phyloP scores from a whole-genome alignment of 1,140 invertebrate species.

The Monomorium pharaonis region DNA sequence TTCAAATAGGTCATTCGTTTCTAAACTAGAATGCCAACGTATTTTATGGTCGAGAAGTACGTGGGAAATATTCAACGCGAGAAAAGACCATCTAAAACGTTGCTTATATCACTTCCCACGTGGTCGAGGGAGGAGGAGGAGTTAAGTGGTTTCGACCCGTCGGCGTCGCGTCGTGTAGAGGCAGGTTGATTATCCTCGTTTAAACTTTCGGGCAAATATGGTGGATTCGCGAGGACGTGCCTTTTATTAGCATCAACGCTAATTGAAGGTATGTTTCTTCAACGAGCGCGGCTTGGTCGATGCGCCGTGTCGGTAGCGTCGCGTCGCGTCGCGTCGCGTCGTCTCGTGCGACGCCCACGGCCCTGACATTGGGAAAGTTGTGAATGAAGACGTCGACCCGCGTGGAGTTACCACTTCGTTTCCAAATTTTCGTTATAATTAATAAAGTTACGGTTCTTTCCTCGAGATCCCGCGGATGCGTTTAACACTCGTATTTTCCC shows the following conservation, averaged over 20 bases:
- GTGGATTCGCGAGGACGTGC: neutral
- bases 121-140: neutral
- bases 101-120: neutral
- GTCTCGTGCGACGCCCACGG: conserved; percentile 56
- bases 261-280: conserved; percentile 47
- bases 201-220: neutral
- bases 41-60: neutral
- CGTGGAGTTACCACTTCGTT: neutral
- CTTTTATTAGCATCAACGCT: conserved; percentile 27
- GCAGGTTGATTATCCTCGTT: neutral
- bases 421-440: conserved; percentile 43
- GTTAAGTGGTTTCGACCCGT: neutral
- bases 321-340: conserved; percentile 29
- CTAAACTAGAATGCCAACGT: neutral
- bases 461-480: neutral
- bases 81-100: neutral
- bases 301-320: conserved; percentile 48
- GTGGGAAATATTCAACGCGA: neutral
- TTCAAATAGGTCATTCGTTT: conserved; percentile 7
- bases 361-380: conserved; percentile 59
- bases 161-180: no score
- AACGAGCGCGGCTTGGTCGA: conserved; percentile 49
- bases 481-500: neutral
- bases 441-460: conserved; percentile 16
- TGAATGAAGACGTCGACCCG: conserved; percentile 56